Conservation (phyloP, 2,888 invertebrate species). For the Eupithecia exiguata region DNA sequence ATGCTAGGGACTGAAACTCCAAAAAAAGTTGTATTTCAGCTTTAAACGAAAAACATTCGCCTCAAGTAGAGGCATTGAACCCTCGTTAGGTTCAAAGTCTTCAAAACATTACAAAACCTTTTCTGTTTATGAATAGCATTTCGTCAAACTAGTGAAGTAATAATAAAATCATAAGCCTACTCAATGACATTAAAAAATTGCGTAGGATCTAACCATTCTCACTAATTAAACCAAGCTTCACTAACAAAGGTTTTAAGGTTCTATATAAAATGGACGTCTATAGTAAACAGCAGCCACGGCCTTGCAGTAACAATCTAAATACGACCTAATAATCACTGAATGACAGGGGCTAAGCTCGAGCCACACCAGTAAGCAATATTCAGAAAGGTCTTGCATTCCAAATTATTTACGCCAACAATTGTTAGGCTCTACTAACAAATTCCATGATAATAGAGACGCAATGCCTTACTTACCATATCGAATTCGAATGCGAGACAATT, state of each 20-base stretch:
- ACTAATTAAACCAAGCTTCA: conserved; percentile 25
- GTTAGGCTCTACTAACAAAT: neutral
- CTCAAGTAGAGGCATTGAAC: neutral
- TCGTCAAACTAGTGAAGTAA: conserved; percentile 1
- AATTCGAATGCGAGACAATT: neutral
- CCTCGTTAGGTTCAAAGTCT: neutral
- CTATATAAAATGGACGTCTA: conserved; percentile 30
- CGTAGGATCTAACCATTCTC: conserved; percentile 24
- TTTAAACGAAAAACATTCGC: neutral
- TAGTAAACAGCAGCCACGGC: conserved; percentile 34
- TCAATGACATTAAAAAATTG: conserved; percentile 16
- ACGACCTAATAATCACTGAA: conserved; percentile 46
- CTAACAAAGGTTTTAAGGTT: conserved; percentile 33
- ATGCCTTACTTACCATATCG: neutral
- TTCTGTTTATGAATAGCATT: conserved; percentile 6
- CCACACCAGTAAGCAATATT: neutral
- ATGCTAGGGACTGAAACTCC: neutral
- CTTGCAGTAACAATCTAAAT: conserved; percentile 47
- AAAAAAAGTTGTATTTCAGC: neutral
- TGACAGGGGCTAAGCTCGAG: conserved; percentile 47
- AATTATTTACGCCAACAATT: conserved; percentile 1
- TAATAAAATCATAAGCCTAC: conserved; percentile 3
- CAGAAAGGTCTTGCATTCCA: neutral
- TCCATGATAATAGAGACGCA: neutral
- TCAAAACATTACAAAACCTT: conserved; percentile 1